These are phyloP conservation scores for Crenuchus spilurus DNA, from an alignment of 2,797 vertebrate species.

Conservation along the genomic window DNA sequence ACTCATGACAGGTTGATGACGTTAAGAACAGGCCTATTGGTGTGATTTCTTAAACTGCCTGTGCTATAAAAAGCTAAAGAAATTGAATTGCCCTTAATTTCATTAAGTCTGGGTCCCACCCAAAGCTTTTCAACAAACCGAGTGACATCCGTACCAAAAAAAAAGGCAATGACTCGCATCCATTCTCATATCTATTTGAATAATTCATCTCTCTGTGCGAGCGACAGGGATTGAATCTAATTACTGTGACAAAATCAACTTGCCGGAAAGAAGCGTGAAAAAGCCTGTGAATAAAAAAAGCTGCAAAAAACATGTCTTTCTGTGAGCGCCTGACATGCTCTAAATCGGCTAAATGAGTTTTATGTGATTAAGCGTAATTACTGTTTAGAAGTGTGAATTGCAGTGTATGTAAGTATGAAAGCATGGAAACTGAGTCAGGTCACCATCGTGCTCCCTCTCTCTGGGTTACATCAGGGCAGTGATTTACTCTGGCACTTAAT, in stretches of 20 bases:
- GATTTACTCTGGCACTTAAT: not conserved
- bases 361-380: conserved; percentile 32
- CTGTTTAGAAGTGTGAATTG: conserved; percentile 11
- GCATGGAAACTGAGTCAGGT: conserved; percentile 9
- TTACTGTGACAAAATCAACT: conserved; percentile 39
- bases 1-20: conserved; percentile 30
- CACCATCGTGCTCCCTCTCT: not conserved
- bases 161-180: conserved; percentile 50
- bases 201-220: conserved; percentile 48
- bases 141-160: conserved; percentile 51
- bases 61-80: conserved; percentile 26
- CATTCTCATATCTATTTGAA: conserved; percentile 49
- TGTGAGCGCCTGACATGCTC: conserved; percentile 15
- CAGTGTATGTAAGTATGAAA: conserved; percentile 13
- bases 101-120: conserved; percentile 3
- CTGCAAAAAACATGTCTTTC: conserved; percentile 34
- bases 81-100: conserved; percentile 52
- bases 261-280: conserved; percentile 26
- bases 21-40: not conserved
- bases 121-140: conserved; percentile 41
- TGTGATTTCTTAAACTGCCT: conserved; percentile 7
- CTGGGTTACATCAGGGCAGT: not conserved
- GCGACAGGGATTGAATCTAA: conserved; percentile 50
- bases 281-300: conserved; percentile 14
- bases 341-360: conserved; percentile 39